Evolutionary conservation across 2,888 invertebrate species (phyloP), one percentile per base, ranked within the genome.

Genomic region (Synergus umbraculus): DNA sequence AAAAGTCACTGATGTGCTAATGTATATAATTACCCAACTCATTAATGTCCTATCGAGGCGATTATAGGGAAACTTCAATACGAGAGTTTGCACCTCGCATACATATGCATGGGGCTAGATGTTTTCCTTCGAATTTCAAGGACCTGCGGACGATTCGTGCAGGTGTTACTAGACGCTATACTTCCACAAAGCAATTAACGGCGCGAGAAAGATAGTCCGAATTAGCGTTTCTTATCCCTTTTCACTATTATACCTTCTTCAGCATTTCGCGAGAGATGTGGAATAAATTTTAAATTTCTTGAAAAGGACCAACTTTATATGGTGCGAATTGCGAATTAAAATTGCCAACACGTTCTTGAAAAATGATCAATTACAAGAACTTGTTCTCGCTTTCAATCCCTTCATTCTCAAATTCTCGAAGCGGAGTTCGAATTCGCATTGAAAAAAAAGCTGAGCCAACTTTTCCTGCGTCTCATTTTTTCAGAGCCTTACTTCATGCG

Each of bases 11-110:
- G 43, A 13, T 49, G 22, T 37, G 67, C 66, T 37, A 78, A 1
- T 58, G 13, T 58, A 5, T 67, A 69, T 80, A 80, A 80, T 80
- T 80, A 63, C 49, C 76, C n/a, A 78, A 78, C 67, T 76, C 76
- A 78, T 80, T 80, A 80, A 64, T 44, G 80, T 76, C 78, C 22
- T 43, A 54, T 15, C n/a, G 64, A 65, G 37, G 73, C 41, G 78
- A 46, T 22, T 22, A 22, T 78, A 22, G 76, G 58, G 76, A 29
- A 67, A 67, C 58, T 63, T 41, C 58, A 77, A 41, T 58, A 73
- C 76, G 69, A 60, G 69, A 60, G 67, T 63, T 41, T 22, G 44
- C 44, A 54, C 49, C 78, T 76, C 78, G 67, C 60, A 78, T 54
- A 54, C 54, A n/a, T 54, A n/a, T 76, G 78, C 63, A 76, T 66